Conservation (phyloP, 2,888 invertebrate species). For the Timema cristinae region DNA sequence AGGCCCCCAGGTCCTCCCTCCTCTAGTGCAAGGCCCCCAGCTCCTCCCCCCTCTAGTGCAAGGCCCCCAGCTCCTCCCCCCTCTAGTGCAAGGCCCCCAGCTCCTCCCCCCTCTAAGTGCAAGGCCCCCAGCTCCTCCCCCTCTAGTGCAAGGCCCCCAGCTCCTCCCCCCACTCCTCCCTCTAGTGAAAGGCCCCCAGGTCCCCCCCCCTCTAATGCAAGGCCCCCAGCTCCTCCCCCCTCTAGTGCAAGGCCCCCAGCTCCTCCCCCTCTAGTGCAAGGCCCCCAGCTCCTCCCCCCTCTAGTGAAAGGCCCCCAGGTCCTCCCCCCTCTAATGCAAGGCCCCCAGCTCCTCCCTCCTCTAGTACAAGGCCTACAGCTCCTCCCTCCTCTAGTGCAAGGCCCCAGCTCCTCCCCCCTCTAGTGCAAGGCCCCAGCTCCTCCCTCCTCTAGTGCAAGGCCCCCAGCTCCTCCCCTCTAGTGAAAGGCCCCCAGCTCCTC, state of each 20-base stretch:
- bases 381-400: slow-evolving; percentile 64
- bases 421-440: slow-evolving; percentile 35
- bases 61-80: background rate
- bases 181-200: slow-evolving; percentile 22
- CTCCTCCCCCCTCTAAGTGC: slow-evolving; percentile 8
- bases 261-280: too few relatives aligned
- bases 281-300: too few relatives aligned
- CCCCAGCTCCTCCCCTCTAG: too few relatives aligned
- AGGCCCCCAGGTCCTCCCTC: slow-evolving; percentile 65
- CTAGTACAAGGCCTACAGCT: slow-evolving; percentile 63
- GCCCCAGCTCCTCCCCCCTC: slow-evolving; percentile 64
- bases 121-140: slow-evolving; percentile 47
- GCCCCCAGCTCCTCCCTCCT: slow-evolving; percentile 65
- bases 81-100: background rate
- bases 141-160: slow-evolving; percentile 63
- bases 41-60: slow-evolving; percentile 57
- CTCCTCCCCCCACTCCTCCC: slow-evolving; percentile 51
- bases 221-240: slow-evolving; percentile 61
- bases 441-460: background rate
- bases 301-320: slow-evolving; percentile 44
- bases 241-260: slow-evolving; percentile 17
- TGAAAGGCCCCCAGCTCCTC: too few relatives aligned
- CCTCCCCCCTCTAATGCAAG: slow-evolving; percentile 61
- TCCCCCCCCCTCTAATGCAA: slow-evolving; percentile 62
- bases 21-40: slow-evolving; percentile 62